Evolutionary conservation across 30 jellyfish, hydroid and myxozoan species (phyloP).

Genomic region (Hydractinia symbiolongicarpus): DNA sequence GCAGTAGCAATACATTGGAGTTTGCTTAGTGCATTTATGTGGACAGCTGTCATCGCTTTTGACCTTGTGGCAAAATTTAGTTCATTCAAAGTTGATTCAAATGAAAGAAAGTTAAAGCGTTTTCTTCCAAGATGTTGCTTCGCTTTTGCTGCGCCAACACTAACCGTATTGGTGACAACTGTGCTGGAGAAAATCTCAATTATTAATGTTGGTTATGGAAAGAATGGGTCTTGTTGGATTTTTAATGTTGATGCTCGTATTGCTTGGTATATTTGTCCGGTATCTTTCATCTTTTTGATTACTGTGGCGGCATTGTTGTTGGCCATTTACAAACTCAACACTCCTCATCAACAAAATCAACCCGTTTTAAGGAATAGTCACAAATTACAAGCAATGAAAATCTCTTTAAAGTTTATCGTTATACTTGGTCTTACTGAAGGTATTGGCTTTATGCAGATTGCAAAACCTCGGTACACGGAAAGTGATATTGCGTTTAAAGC

Average conservation of each 20-base stretch:
- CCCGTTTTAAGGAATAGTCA: too few relatives aligned
- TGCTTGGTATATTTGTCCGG: conserved; percentile 7
- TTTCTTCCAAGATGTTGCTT: not conserved
- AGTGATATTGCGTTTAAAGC: not conserved
- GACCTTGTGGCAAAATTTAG: not conserved
- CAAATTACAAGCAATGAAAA: not conserved
- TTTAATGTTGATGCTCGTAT: not conserved
- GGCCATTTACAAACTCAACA: conserved; percentile 4
- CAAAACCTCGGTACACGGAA: not conserved
- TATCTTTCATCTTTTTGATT: not conserved
- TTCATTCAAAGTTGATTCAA: not conserved
- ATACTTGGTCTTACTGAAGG: conserved; percentile 17
- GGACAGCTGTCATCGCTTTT: conserved; percentile 1
- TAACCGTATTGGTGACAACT: not conserved
- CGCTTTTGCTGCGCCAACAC: not conserved
- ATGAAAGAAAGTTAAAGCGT: not conserved
- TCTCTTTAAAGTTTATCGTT: not conserved
- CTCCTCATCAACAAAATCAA: not conserved
- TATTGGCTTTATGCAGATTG: conserved; percentile 1
- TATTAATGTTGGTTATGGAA: conserved; percentile 16
- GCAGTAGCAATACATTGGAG: conserved; percentile 17
- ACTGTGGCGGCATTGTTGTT: not conserved
- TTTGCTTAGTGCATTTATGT: not conserved
- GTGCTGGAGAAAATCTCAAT: not conserved
- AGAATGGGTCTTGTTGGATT: not conserved